Percentiles rank a stretch among this genome's conserved stretches.
These are phyloP conservation scores for Peromyscus maniculatus DNA, from an alignment of 2,113 vertebrate genomes.

Conservation along the genomic window DNA sequence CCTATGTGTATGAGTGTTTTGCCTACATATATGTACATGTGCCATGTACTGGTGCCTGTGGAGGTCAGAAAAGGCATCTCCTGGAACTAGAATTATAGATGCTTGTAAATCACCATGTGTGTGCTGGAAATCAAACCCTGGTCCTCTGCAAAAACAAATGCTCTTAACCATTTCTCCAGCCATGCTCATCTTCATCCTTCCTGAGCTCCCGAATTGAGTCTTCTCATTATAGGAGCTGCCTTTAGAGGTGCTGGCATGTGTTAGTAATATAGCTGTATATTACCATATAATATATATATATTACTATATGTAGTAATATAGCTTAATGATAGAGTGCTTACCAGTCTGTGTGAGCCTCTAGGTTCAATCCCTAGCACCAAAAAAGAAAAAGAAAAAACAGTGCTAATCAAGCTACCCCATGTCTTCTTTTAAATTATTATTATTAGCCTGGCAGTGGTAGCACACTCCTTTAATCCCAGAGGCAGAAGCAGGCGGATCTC, in stretches of 20 bases:
- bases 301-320: too few relatives aligned
- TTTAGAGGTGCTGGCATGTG: not conserved
- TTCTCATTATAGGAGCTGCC: constrained; percentile 3
- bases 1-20: too few relatives aligned
- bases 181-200: not conserved
- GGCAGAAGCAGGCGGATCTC: too few relatives aligned
- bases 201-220: not conserved
- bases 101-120: not conserved
- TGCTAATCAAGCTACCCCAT: not conserved
- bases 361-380: not conserved
- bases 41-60: too few relatives aligned
- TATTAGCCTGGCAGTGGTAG: not conserved
- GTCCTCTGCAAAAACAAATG: not conserved
- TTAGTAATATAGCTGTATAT: not conserved
- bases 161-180: not conserved
- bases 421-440: not conserved
- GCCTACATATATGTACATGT: too few relatives aligned
- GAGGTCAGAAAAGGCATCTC: too few relatives aligned
- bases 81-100: not conserved
- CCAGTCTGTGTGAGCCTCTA: too few relatives aligned
- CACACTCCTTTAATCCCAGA: too few relatives aligned
- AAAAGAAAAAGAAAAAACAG: not conserved
- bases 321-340: not conserved
- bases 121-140: not conserved
- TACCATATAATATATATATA: too few relatives aligned